A percentile compares a stretch with the other conserved stretches of the same genome.
Evolutionary conservation across 2,797 vertebrate genomes (phyloP).

Genomic region (Cyprinella venusta): DNA sequence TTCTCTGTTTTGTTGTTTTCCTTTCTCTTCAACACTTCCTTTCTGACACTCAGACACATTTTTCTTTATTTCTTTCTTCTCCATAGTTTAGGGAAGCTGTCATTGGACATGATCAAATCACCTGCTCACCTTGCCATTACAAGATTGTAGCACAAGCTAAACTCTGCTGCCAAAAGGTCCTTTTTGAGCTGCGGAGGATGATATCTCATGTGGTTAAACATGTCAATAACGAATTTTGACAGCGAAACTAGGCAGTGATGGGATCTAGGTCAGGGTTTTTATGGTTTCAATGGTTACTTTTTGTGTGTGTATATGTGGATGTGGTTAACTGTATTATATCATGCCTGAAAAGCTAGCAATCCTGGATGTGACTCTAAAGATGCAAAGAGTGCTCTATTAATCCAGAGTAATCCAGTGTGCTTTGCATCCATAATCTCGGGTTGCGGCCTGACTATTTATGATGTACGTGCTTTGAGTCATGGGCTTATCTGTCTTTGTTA

Average conservation of each 20-base stretch:
- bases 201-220: slow-evolving; percentile 46
- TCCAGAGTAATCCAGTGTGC: slow-evolving; percentile 37
- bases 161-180: neutral
- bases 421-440: slow-evolving; percentile 11
- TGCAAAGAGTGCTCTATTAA: slow-evolving; percentile 42
- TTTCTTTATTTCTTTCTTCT: neutral
- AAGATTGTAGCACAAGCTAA: slow-evolving; percentile 35
- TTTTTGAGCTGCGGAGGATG: slow-evolving; percentile 30
- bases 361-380: slow-evolving; percentile 13
- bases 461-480: neutral
- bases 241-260: slow-evolving; percentile 28
- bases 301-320: slow-evolving; percentile 33
- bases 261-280: slow-evolving; percentile 29
- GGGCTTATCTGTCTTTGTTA: neutral
- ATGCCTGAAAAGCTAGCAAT: slow-evolving; percentile 14
- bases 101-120: slow-evolving; percentile 42
- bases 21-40: neutral
- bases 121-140: neutral
- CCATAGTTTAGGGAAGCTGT: slow-evolving; percentile 9
- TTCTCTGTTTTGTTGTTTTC: slow-evolving; percentile 6
- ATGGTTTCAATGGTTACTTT: slow-evolving; percentile 23
- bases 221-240: slow-evolving; percentile 44
- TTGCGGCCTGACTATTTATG: neutral
- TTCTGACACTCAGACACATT: neutral
- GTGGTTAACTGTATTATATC: slow-evolving; percentile 41